Evolutionary conservation across 1,140 invertebrate genomes (phyloP).

Genomic region (Carposina sasakii): DNA sequence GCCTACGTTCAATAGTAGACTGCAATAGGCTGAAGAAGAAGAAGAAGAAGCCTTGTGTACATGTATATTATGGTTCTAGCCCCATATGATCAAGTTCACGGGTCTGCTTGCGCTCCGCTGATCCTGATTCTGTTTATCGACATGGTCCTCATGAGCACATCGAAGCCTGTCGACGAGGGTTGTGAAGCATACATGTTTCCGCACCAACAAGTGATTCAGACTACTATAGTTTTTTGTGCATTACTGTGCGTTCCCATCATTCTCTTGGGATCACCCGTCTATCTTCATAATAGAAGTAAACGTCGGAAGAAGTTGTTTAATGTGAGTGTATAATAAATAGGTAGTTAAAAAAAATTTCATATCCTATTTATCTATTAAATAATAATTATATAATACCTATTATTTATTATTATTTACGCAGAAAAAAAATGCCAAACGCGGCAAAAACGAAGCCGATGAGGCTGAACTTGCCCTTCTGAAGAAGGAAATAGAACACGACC

Average conservation of each 20-base stretch:
- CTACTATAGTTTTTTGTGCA: conserved; percentile 84
- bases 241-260: conserved; percentile 93
- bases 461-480: conserved; percentile 18
- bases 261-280: conserved; percentile 91
- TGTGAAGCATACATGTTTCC: conserved; percentile 78
- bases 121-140: conserved; percentile 94
- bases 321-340: too few relatives aligned
- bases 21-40: too few relatives aligned
- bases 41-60: too few relatives aligned
- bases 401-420: neutral
- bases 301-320: too few relatives aligned
- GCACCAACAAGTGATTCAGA: conserved; percentile 82
- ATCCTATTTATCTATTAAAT: too few relatives aligned
- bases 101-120: conserved; percentile 84
- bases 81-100: too few relatives aligned
- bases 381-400: too few relatives aligned
- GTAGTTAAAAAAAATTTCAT: too few relatives aligned
- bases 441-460: neutral
- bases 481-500: conserved; percentile 40
- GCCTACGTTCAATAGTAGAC: too few relatives aligned
- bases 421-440: conserved; percentile 26
- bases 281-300: conserved; percentile 80
- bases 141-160: conserved; percentile 88
- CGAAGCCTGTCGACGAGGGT: conserved; percentile 48
- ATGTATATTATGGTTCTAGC: too few relatives aligned